These are phyloP conservation scores for Columba guinea DNA, from an alignment of 2,797 vertebrate genomes.

Conservation along the genomic window DNA sequence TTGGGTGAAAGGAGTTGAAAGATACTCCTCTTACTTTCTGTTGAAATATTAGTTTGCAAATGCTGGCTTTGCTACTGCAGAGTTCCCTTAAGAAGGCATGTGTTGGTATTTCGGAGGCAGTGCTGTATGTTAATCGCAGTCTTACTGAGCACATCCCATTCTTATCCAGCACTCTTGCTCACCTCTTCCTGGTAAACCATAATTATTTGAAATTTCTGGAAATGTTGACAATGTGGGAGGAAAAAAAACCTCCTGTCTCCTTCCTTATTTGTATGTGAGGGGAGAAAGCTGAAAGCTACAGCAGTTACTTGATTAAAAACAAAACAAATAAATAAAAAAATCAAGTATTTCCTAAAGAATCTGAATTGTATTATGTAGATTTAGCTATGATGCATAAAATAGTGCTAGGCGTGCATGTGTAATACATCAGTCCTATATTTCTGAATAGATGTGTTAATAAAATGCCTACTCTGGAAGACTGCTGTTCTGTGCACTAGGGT, in stretches of 20 bases:
- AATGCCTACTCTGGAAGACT: neutral
- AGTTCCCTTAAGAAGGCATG: neutral
- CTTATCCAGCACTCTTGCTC: neutral
- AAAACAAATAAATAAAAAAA: neutral
- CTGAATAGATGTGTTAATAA: neutral
- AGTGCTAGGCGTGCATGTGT: neutral
- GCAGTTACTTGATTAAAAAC: neutral
- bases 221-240: neutral
- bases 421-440: neutral
- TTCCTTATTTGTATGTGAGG: neutral
- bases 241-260: neutral
- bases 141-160: neutral
- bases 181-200: neutral
- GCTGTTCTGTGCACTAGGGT: neutral
- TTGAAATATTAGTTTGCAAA: neutral
- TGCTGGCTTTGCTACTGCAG: neutral
- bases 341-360: neutral
- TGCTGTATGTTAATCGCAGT: neutral
- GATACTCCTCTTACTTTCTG: neutral
- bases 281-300: neutral
- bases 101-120: rapidly evolving
- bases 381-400: neutral
- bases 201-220: neutral
- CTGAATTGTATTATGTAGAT: neutral
- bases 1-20: neutral